Conservation (phyloP, 2,113 vertebrate genomes). For the Mola mola region DNA sequence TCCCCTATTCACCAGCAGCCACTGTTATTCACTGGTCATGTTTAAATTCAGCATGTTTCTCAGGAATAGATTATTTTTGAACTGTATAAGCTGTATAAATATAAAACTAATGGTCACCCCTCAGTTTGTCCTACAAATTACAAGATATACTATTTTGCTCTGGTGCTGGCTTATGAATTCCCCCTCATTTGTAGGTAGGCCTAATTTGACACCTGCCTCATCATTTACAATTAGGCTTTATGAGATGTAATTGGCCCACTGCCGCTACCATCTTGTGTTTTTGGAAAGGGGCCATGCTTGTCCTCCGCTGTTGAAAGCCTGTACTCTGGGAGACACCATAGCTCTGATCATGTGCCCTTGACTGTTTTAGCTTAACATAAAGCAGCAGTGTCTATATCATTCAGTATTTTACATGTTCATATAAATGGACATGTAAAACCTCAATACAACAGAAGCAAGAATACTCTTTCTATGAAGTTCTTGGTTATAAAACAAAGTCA, state of each 20-base stretch:
- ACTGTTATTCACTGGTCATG: too few species aligned
- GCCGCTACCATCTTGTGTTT: slow-evolving; percentile 77
- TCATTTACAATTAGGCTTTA: slow-evolving; percentile 83
- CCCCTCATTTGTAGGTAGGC: slow-evolving; percentile 73
- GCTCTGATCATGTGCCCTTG: slow-evolving; percentile 36
- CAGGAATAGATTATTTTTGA: too few species aligned
- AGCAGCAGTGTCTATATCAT: too few species aligned
- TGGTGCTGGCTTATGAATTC: slow-evolving; percentile 30
- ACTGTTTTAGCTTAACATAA: slow-evolving; percentile 14
- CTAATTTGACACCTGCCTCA: slow-evolving; percentile 83
- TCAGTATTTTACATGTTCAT: background rate
- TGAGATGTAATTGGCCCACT: slow-evolving; percentile 83
- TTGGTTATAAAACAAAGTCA: background rate
- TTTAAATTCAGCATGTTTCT: too few species aligned
- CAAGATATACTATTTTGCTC: slow-evolving; percentile 13
- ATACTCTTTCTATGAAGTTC: background rate
- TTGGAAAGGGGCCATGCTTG: slow-evolving; percentile 76
- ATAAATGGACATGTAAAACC: background rate
- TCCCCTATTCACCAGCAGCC: too few species aligned
- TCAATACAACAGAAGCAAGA: too few species aligned
- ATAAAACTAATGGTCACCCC: too few species aligned
- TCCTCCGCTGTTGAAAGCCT: slow-evolving; percentile 68
- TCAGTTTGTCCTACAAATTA: too few species aligned
- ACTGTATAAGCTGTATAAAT: too few species aligned
- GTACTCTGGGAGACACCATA: slow-evolving; percentile 46